Base-by-base conservation (phyloP, 2,888 invertebrate genomes). In the Eubasilissa splendida region DNA sequence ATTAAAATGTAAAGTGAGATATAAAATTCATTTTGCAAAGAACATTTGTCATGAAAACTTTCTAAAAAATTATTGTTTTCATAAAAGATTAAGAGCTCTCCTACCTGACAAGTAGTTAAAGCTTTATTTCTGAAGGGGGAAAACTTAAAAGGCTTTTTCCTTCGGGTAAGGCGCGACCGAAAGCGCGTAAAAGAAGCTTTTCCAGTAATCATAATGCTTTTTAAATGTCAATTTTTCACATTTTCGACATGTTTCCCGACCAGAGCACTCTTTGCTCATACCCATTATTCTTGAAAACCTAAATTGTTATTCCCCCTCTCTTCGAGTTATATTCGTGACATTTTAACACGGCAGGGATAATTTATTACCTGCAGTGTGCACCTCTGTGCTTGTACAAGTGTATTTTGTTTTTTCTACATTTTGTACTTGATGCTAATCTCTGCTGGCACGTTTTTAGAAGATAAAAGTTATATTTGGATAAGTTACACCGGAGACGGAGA, bases 141-240 rank as follows among this genome's bases (percentile, higher is more conserved):
- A 14, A 65, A 74, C 42, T 77, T 77, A 58, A 54, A 58, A 56
- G 58, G 66, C 68, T 77, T 76, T 77, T 58, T 56, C 11, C 14
- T 77, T 56, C 63, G 31, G 66, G 66, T 65, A 65, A 54, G 54
- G 52, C 53, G 14, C 42, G 42, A 42, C 42, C 31, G 31, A 71
- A 54, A 58, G 70, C 54, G 54, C 42, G 65, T 63, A 56, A 65
- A 71, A 22, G 76, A 65, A 58, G 71, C 53, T 78, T 73, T 71
- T 12, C 10, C n/a, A 59, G 59, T 59, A 14, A 68, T 68, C n/a
- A 71, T 70, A 77, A 70, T 73, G 81, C 78, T 80, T 80, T 82
- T 82, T 82, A 79, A 83, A 83, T 83, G 83, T 81, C 83, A 83
- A 81, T 83, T 83, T 83, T 81, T 83, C 83, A 83, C 83, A 83